A percentile compares a stretch with the other conserved stretches of the same genome.
These are phyloP conservation scores for Smutsia temminckii DNA, from an alignment of 2,797 vertebrate genomes.

Conservation along the genomic window DNA sequence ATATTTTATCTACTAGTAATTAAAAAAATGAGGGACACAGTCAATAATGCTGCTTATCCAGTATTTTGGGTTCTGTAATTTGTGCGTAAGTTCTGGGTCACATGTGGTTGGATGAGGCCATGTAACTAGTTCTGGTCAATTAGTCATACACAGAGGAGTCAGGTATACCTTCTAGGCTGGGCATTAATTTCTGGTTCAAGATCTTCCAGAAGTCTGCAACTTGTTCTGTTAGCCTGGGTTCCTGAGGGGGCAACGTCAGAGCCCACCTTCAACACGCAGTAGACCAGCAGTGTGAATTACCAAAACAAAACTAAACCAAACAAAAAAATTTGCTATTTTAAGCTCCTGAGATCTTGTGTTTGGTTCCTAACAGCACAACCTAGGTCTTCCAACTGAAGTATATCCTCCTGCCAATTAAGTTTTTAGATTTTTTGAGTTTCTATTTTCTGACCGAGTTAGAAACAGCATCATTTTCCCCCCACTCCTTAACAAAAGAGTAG, in stretches of 20 bases:
- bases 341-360: not conserved
- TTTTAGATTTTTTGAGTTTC: conserved; percentile 32
- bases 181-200: not conserved
- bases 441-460: not conserved
- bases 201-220: not conserved
- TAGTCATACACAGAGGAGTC: not conserved
- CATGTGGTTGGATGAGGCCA: not conserved
- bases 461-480: not conserved
- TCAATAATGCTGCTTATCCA: not conserved
- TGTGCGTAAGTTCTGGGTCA: not conserved
- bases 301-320: not conserved
- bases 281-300: not conserved
- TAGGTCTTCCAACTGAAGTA: not conserved
- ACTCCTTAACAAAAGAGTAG: not conserved
- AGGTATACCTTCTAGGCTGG: not conserved
- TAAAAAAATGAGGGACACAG: not conserved
- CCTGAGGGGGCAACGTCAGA: not conserved
- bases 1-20: not conserved
- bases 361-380: not conserved
- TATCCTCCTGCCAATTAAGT: not conserved
- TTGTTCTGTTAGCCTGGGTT: not conserved
- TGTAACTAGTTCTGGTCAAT: not conserved
- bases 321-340: not conserved
- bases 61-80: not conserved
- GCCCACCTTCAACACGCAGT: not conserved